Evolutionary conservation across 2,888 invertebrate genomes (phyloP), one percentile per base, ranked within the genome.

Genomic region (Philhelius pedissequus): DNA sequence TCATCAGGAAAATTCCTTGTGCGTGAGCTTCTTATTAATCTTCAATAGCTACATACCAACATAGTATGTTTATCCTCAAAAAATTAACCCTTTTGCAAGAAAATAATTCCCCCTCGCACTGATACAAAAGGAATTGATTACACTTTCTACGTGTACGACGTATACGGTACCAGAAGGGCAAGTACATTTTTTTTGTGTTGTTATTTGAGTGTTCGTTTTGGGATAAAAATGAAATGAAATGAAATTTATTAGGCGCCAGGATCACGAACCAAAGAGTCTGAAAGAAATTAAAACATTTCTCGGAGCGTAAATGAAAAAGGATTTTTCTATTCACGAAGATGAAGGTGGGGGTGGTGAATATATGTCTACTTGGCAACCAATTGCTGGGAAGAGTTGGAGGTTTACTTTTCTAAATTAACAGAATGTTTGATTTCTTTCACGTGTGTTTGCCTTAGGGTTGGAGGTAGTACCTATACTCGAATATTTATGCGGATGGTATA

Each of bases 211-310:
- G 84, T 80, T 84, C 80, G 66, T 71, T 84, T 84, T 71, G 52
- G 84, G 84, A 84, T 84, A 84, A 84, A 84, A 84, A 84, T 84
- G 80, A 84, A 84, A 84, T 84, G 80, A 84, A 84, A 84, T 80
- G 71, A 84, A 84, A 84, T 84, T 84, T 84, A 84, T 84, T 84
- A 84, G 84, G 84, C 84, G 84, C 84, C 84, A 84, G 84, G 76
- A 84, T 84, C 84, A 84, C 84, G 84, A 84, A 80, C 84, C 80
- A 62, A 84, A 80, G 84, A 84, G 80, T 84, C 84, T 80, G 80
- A 84, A 84, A 84, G 84, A 84, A 84, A 84, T 84, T 84, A 84
- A 84, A 84, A 84, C 84, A 84, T 84, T 84, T 84, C 84, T 84
- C 76, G 48, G 45, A 80, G 84, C 75, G 68, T 79, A 84, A 84